Evolutionary conservation across 2,113 vertebrate genomes (phyloP).

Genomic region (Engystomops pustulosus): DNA sequence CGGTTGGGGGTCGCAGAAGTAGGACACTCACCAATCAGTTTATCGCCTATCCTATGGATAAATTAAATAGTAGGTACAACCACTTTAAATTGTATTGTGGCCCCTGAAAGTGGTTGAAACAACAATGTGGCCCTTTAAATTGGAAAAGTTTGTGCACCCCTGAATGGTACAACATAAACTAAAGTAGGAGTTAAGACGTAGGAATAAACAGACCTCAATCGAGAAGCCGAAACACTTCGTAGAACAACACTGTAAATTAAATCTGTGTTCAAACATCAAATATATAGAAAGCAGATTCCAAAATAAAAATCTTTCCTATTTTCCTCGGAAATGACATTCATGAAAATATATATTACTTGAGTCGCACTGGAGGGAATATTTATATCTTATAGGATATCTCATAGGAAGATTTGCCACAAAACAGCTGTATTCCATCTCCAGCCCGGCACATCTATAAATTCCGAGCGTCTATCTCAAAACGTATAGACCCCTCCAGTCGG

Average conservation of each 20-base stretch:
- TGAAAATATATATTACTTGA: slow-evolving; percentile 16
- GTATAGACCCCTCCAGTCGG: slow-evolving; percentile 10
- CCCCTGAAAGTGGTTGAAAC: background rate
- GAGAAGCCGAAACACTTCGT: background rate
- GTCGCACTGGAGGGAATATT: slow-evolving; percentile 17
- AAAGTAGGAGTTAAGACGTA: background rate
- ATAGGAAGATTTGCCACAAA: slow-evolving; percentile 10
- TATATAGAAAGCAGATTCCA: background rate
- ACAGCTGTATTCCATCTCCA: background rate
- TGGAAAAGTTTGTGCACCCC: background rate
- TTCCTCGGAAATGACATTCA: slow-evolving; percentile 11
- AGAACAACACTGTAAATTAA: slow-evolving; percentile 8
- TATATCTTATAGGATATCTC: slow-evolving; percentile 29
- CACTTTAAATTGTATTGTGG: too few species aligned
- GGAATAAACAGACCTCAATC: background rate
- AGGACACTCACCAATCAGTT: too few species aligned
- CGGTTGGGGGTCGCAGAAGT: too few species aligned
- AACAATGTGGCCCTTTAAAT: background rate
- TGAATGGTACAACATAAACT: background rate
- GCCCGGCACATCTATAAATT: background rate
- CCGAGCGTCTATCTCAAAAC: background rate
- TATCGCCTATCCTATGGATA: too few species aligned
- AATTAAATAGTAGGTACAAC: too few species aligned
- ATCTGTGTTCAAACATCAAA: background rate
- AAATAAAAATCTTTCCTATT: slow-evolving; percentile 28